A percentile compares a stretch with the other conserved stretches of the same genome.
phyloP scores from a whole-genome alignment of 2,797 vertebrate species.

The Phrynocephalus guinanensis region DNA sequence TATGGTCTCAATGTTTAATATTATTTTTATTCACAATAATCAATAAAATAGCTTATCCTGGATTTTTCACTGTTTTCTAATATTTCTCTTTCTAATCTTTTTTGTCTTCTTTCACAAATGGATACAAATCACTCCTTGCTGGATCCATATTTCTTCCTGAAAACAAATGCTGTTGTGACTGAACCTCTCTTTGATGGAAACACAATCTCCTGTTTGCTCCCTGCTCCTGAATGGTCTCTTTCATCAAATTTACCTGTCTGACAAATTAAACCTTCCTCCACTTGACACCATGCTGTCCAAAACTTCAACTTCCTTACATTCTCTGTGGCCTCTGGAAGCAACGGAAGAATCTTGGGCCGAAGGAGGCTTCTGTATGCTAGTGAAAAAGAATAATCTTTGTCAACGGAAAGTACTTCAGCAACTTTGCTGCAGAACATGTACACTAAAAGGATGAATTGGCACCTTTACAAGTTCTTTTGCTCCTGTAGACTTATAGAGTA shows the following conservation, averaged over 20 bases:
- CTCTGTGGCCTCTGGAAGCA: constrained; percentile 88
- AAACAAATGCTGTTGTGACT: constrained; percentile 79
- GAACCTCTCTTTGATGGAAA: constrained; percentile 86
- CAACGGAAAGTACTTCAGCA: constrained; percentile 99
- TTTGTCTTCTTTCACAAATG: constrained; percentile 82
- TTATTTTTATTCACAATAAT: constrained; percentile 69
- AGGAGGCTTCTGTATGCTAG: constrained; percentile 99
- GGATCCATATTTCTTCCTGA: constrained; percentile 83
- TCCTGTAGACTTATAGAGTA: constrained; percentile 89
- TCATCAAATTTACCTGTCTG: constrained; percentile 86
- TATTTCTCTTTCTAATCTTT: constrained; percentile 80
- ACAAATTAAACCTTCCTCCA: constrained; percentile 86
- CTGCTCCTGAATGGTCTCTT: constrained; percentile 87
- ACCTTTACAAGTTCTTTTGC: constrained; percentile 74
- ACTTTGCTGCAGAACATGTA: constrained; percentile 99
- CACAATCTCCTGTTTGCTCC: constrained; percentile 87
- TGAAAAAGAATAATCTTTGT: constrained; percentile 99
- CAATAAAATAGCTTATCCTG: constrained; percentile 76
- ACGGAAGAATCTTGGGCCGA: constrained; percentile 99
- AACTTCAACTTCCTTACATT: constrained; percentile 81
- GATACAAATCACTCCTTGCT: constrained; percentile 83
- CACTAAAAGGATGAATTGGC: constrained; percentile 93
- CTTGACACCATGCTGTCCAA: constrained; percentile 76
- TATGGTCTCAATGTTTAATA: constrained; percentile 58
- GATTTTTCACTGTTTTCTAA: constrained; percentile 84